Base-by-base conservation (phyloP, 2,797 vertebrate genomes). In the Geotrypetes seraphini region DNA sequence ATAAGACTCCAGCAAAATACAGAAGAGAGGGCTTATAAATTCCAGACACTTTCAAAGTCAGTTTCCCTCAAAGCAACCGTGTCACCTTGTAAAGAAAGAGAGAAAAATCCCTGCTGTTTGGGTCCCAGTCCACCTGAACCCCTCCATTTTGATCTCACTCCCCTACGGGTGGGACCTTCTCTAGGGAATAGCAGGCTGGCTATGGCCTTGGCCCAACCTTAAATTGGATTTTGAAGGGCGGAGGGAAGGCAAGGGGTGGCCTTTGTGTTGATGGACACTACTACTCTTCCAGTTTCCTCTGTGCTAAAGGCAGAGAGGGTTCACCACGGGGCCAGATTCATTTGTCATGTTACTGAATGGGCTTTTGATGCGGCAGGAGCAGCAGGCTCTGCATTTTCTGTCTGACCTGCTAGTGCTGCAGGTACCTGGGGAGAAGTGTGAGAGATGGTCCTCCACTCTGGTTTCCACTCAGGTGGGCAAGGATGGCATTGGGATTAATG, bases 211-310 rank as follows among this genome's bases (percentile, higher is more conserved):
- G n/a, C 53, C 13, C 30, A 48, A 57, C 39, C 60, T 60, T 60
- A 69, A 60, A 72, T 69, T 66, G 67, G 66, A 52, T 69, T 72
- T 72, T 64, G 69, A 69, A 64, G 64, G 60, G 63, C 51, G 50
- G 47, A n/a, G 36, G 26, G 36, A 47, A 30, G 24, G 66, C 48
- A 19, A 60, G 22, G 34, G 34, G 63, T 24, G 57, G 56, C 42
- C 48, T 60, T 55, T 64, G 66, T 57, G 53, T 60, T 73, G 69
- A 73, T 66, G 67, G 66, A 73, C 68, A 58, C 63, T 65, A 58
- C 63, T 65, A 58, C 63, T 67, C 73, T 73, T 69, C 73, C 73
- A 73, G 73, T 69, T 70, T 73, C 69, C 69, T 73, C 69, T 54
- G 69, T 70, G 69, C 73, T 68, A 69, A 66, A 69, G 60, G 28